Evolutionary conservation across 2,888 invertebrate genomes (phyloP), one percentile per base, ranked within the genome.

Genomic region (Lypha dubia): DNA sequence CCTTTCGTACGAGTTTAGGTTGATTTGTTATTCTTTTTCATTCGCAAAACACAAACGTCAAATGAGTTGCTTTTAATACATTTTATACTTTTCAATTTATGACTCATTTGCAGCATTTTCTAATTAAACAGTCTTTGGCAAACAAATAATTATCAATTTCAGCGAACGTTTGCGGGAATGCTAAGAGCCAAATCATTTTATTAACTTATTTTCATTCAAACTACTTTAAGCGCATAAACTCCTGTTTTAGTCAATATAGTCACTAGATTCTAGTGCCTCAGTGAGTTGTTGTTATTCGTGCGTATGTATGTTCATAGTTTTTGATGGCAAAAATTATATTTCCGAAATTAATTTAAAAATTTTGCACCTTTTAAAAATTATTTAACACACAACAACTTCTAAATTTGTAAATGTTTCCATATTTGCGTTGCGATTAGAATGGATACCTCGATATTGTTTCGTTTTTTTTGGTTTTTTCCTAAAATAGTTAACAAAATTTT

Each of bases 321-420:
- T 49, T 65, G 65, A 38, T 24, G 49, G 24, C 60, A n/a, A 32
- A 71, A 56, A 71, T 53, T 62, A 70, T 71, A 71, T 71, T 35
- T 71, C 79, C 62, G 35, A 65, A 79, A 79, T 46, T 17, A 67
- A 73, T 67, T 65, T 58, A 13, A 17, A 51, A 79, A 53, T 11
- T 49, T 73, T 79, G 56, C 65, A 38, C 79, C 79, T 67, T 24
- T 44, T 22, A 70, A 28, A 79, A 53, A 63, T 71, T 71, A 53
- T 71, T 79, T 58, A 73, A 79, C 79, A 79, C 73, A 79, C 67
- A 73, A 58, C 65, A 58, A 73, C 73, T 67, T 22, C 79, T 20
- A 41, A 73, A 67, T 77, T 62, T 28, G 77, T 51, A 41, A 79
- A 41, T 38, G 49, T 15, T 15, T 22, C 65, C 79, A 49, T 49